Evolutionary conservation across 2,113 vertebrate species (phyloP).

Genomic region (Platycercus adscitus): DNA sequence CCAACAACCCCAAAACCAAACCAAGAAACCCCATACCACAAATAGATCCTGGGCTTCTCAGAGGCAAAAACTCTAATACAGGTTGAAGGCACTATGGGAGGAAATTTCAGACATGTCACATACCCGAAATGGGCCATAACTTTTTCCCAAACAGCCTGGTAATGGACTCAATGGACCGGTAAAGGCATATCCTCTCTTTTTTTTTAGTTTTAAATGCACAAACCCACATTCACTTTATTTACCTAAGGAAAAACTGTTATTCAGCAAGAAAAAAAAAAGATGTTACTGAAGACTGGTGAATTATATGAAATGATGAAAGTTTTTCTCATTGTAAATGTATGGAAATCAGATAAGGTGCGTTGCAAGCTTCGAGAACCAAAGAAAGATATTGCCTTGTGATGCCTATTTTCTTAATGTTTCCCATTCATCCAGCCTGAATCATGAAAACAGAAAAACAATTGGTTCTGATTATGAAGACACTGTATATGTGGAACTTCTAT

Average conservation of each 20-base stretch:
- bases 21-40: neutral
- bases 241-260: neutral
- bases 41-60: neutral
- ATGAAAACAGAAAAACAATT: slow-evolving; percentile 28
- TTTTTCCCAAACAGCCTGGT: neutral
- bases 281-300: neutral
- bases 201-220: neutral
- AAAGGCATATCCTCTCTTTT: neutral
- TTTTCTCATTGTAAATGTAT: neutral
- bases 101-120: neutral
- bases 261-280: neutral
- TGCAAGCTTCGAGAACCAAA: neutral
- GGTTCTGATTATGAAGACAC: slow-evolving; percentile 19
- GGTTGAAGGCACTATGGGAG: neutral
- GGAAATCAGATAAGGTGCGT: neutral
- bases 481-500: neutral
- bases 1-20: neutral
- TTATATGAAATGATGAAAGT: neutral
- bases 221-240: neutral
- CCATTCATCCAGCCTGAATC: neutral
- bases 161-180: neutral
- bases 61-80: neutral
- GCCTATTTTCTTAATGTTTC: neutral
- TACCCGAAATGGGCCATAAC: neutral
- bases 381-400: neutral